Base-by-base conservation (phyloP, 2,888 invertebrate species). In the Oxyscelio sp. region DNA sequence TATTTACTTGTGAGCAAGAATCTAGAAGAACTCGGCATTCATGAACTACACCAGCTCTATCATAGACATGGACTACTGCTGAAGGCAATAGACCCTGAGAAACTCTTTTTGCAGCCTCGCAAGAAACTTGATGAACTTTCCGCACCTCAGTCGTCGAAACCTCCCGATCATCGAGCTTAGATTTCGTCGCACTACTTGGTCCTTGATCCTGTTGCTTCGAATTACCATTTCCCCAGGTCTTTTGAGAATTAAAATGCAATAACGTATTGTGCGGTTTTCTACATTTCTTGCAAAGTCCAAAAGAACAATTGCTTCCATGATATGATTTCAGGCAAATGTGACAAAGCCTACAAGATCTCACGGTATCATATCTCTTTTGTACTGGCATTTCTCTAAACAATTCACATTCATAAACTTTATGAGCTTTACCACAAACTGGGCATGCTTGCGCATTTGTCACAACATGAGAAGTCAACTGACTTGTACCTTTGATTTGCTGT, bases 121-220 rank as follows among this genome's bases (percentile, higher is more conserved):
- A 48, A 19, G 19, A 19, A 17, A 17, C 48, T 15, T 48, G 19
- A 48, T 27, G 6, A 27, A 27, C 27, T 27, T 27, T 27, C 27
- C 27, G 27, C 27, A 27, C 27, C 27, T 27, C 27, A 27, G 27
- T 6, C 3, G 27, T 27, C 3, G 27, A 27, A 3, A 27, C 27
- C 6, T 27, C 27, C 27, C 27, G 27, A 27, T 27, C 27, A 27
- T 27, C 27, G 4, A 27, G 27, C 27, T 6, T 27, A 27, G 27
- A 4, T 27, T 27, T 27, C 27, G 6, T 6, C 27, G 3, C 27
- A 27, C 27, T 6, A 6, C 27, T 27, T 27, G 27, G 6, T 6
- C 3, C 3, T 4, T 50, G 82, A 78, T 50, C 87, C 85, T 13
- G 87, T 59, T 45, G 80, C 63, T 85, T 84, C 84, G 54, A 87